Percentiles rank a stretch among this genome's conserved stretches.
phyloP scores from a whole-genome alignment of 2,888 invertebrate genomes.

The Sylvicola cinctus region DNA sequence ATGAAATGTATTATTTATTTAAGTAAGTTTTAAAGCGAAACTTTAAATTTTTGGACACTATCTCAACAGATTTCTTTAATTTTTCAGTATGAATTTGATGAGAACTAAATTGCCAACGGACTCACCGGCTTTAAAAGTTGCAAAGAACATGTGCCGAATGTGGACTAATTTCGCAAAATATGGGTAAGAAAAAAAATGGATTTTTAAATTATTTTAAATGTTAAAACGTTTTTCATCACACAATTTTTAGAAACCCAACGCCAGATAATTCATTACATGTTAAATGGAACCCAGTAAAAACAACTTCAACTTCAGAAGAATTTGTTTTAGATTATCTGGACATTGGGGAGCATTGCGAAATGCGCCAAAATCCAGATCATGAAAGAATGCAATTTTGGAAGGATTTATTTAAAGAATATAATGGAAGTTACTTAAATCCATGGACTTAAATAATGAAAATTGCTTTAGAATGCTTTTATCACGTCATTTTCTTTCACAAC shows the following conservation, averaged over 20 bases:
- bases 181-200: too few species aligned
- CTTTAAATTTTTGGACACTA: too few species aligned
- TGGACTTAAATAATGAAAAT: too few species aligned
- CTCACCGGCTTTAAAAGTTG: too few species aligned
- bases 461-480: too few species aligned
- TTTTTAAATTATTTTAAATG: too few species aligned
- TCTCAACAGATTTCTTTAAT: neutral
- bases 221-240: too few species aligned
- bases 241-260: too few species aligned
- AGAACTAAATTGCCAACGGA: neutral
- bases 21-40: constrained; percentile 15
- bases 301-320: constrained; percentile 5
- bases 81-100: neutral
- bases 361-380: constrained; percentile 16
- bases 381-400: constrained; percentile 20
- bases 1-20: constrained; percentile 37
- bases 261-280: too few species aligned
- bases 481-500: too few species aligned
- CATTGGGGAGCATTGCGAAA: constrained; percentile 15
- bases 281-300: too few species aligned
- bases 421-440: constrained; percentile 5
- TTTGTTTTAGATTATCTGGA: constrained; percentile 16
- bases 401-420: constrained; percentile 16
- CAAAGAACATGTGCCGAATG: constrained; percentile 31
- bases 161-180: constrained; percentile 43